These are phyloP conservation scores for Cheilosia vernalis DNA, from an alignment of 2,888 invertebrate species.

Conservation along the genomic window DNA sequence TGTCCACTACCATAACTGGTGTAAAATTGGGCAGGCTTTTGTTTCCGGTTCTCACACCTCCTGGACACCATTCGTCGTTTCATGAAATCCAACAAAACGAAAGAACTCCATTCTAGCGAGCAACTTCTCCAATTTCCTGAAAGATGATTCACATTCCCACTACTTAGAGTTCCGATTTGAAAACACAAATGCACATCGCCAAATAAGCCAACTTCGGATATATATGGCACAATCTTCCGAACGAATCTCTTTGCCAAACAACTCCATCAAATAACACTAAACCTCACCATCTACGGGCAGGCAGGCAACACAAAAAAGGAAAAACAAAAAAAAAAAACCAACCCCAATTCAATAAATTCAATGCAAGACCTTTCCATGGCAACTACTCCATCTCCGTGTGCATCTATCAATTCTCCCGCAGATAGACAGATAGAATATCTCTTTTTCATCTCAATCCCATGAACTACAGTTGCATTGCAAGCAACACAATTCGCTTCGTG, in stretches of 20 bases:
- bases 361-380: conserved; percentile 24
- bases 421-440: conserved; percentile 19
- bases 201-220: not conserved
- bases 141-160: not conserved
- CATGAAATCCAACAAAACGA: not conserved
- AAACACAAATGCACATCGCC: not conserved
- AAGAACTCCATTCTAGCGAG: conserved; percentile 1
- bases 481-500: conserved; percentile 53
- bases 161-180: not conserved
- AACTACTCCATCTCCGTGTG: not conserved
- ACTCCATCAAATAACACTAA: conserved; percentile 38
- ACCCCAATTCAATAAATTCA: conserved; percentile 26
- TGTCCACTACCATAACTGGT: no score
- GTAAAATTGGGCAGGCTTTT: no score
- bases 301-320: no score
- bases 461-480: conserved; percentile 26
- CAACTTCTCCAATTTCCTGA: conserved; percentile 4
- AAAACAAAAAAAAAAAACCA: not conserved
- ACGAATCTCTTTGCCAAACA: conserved; percentile 18
- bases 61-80: no score
- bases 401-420: conserved; percentile 1
- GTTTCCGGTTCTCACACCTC: conserved; percentile 25
- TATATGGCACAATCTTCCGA: conserved; percentile 11
- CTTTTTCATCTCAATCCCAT: conserved; percentile 32
- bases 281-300: conserved; percentile 35